phyloP scores from a whole-genome alignment of 1,140 invertebrate genomes.

The Meteorus sp. region DNA sequence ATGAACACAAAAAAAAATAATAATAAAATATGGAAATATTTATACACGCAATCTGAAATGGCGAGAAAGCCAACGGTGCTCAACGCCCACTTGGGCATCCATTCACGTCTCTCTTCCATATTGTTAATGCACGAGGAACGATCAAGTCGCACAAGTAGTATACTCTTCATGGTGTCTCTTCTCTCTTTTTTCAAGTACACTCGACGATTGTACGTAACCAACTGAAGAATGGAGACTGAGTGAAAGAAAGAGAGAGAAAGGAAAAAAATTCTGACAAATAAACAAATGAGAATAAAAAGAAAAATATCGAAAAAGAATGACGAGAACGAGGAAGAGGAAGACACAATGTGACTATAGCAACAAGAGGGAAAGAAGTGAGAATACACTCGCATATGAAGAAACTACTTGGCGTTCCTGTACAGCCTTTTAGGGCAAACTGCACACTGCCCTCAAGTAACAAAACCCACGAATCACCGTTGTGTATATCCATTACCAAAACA shows the following conservation, averaged over 20 bases:
- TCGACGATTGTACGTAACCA: neutral
- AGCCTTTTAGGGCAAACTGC: slow-evolving; percentile 28
- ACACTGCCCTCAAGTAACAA: neutral
- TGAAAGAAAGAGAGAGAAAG: neutral
- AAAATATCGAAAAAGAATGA: too few relatives aligned
- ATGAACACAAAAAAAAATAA: too few relatives aligned
- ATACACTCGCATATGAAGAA: too few relatives aligned
- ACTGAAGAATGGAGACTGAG: neutral
- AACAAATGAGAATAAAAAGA: too few relatives aligned
- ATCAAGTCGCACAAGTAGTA: slow-evolving; percentile 13
- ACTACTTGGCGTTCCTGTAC: slow-evolving; percentile 20
- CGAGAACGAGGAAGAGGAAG: too few relatives aligned
- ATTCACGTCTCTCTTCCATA: slow-evolving; percentile 26
- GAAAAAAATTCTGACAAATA: neutral
- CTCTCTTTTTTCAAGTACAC: neutral
- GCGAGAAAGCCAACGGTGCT: slow-evolving; percentile 23
- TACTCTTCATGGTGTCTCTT: slow-evolving; percentile 5
- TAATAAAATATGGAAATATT: slow-evolving; percentile 1
- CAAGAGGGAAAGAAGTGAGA: too few relatives aligned
- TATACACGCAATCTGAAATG: neutral
- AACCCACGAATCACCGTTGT: neutral
- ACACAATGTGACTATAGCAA: too few relatives aligned
- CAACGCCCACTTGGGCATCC: slow-evolving; percentile 26
- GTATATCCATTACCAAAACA: slow-evolving; percentile 2
- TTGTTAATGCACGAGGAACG: slow-evolving; percentile 17